A percentile compares a stretch with the other conserved stretches of the same genome.
Conservation (phyloP, 2,888 invertebrate genomes). For the Taenaris catops region DNA sequence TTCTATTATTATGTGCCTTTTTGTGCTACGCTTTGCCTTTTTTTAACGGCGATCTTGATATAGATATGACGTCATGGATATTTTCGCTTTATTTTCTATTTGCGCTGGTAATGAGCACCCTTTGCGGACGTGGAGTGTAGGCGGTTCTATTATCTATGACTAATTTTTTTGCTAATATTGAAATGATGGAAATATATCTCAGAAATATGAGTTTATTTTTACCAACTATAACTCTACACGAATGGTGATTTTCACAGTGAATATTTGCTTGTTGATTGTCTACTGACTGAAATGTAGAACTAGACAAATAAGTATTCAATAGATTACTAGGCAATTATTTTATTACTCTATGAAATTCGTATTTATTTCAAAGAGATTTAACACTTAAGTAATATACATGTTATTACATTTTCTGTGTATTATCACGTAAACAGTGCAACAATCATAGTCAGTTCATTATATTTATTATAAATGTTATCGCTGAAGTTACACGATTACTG, state of each 20-base stretch:
- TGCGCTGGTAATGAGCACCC: conserved; percentile 24
- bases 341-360: no score
- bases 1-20: conserved; percentile 48
- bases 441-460: no score
- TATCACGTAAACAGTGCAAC: no score
- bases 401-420: no score
- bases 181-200: conserved; percentile 16
- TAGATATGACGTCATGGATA: conserved; percentile 29
- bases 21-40: conserved; percentile 37
- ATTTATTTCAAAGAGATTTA: no score
- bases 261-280: not conserved
- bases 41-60: conserved; percentile 40
- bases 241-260: not conserved
- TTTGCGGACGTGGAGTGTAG: conserved; percentile 24
- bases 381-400: no score
- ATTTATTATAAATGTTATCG: no score
- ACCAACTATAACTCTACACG: no score
- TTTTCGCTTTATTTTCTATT: conserved; percentile 27
- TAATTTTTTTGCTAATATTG: conserved; percentile 23
- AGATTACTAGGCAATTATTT: no score
- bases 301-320: no score
- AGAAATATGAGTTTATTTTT: conserved; percentile 11
- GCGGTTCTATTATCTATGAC: conserved; percentile 24
- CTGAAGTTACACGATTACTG: no score
- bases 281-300: no score